These are phyloP conservation scores for Amphipoea lucens DNA, from an alignment of 2,888 invertebrate species.

Conservation along the genomic window DNA sequence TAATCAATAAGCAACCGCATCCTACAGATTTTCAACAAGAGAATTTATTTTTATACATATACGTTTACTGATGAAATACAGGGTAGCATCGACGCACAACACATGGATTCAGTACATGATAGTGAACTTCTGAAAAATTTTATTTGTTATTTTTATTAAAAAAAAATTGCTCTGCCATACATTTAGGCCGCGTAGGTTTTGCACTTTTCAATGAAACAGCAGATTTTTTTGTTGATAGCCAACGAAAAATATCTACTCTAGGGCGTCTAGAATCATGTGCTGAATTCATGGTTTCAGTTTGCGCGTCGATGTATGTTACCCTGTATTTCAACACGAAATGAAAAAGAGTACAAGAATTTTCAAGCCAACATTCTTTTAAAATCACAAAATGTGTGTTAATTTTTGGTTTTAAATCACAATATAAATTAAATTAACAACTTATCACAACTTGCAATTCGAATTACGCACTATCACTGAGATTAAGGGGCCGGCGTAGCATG, in stretches of 20 bases:
- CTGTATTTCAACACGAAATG: neutral
- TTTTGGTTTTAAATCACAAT: conserved; percentile 65
- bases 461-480: conserved; percentile 15
- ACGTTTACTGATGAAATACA: too few species aligned
- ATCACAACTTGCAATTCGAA: conserved; percentile 51
- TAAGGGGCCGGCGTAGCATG: neutral
- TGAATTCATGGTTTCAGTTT: neutral
- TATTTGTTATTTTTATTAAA: too few species aligned
- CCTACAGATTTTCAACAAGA: neutral
- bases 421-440: conserved; percentile 47
- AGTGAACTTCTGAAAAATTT: neutral
- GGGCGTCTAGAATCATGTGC: neutral
- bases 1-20: conserved; percentile 15
- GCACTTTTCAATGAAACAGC: neutral
- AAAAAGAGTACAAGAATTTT: conserved; percentile 27
- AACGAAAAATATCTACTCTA: too few species aligned
- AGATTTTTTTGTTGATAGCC: too few species aligned
- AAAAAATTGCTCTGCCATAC: too few species aligned
- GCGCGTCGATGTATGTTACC: neutral
- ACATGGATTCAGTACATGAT: neutral
- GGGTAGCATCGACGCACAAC: neutral
- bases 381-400: conserved; percentile 51
- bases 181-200: neutral
- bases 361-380: conserved; percentile 44
- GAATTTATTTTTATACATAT: neutral